Evolutionary conservation across 2,113 vertebrate species (phyloP).

Genomic region (Pipra filicauda): DNA sequence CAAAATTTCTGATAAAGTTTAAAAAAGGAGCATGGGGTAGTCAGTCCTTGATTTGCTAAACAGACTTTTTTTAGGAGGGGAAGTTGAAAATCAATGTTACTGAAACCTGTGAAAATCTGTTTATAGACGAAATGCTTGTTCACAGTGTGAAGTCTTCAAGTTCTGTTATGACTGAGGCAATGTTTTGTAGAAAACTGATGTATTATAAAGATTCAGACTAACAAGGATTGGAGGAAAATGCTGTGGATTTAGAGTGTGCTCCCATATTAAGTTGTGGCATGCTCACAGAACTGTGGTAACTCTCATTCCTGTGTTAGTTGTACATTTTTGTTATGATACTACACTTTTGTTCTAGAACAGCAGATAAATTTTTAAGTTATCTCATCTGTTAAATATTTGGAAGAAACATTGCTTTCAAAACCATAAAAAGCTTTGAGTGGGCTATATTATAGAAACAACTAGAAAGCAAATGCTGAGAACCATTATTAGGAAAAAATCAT

Average conservation of each 20-base stretch:
- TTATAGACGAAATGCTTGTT: neutral
- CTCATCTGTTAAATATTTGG: neutral
- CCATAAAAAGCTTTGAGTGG: neutral
- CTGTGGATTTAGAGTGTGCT: neutral
- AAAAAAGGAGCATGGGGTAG: neutral
- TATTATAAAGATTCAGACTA: neutral
- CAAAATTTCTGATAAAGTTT: neutral
- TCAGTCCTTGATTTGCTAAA: neutral
- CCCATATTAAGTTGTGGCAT: neutral
- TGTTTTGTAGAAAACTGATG: neutral
- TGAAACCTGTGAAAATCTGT: conserved; percentile 11
- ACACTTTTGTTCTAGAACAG: neutral
- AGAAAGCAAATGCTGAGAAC: neutral
- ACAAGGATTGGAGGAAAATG: neutral
- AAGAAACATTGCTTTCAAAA: neutral
- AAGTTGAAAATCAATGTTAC: neutral
- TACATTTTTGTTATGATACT: neutral
- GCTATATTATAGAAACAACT: neutral
- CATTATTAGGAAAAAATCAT: neutral
- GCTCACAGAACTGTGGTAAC: neutral
- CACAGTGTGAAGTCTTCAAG: neutral
- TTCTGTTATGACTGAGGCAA: neutral
- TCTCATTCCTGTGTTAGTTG: neutral
- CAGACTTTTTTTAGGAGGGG: neutral
- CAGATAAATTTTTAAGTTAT: neutral